These are phyloP conservation scores for Montifringilla adamsi DNA, from an alignment of 2,113 vertebrate genomes.

Conservation along the genomic window DNA sequence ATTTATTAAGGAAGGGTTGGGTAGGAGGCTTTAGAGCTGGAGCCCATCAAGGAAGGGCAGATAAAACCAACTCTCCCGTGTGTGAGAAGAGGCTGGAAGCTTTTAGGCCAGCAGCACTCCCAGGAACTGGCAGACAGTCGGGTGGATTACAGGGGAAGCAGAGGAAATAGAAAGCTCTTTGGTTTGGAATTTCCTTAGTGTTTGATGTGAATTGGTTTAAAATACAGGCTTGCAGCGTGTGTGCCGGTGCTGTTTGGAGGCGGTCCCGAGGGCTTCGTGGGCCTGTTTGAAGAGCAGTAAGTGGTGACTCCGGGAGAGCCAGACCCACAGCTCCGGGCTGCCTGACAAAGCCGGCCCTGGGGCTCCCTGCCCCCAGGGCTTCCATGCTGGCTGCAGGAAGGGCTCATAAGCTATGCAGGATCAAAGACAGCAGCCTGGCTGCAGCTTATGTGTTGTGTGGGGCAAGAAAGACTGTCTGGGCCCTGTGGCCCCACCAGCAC, in stretches of 20 bases:
- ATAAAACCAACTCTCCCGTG: background rate
- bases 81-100: background rate
- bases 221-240: conserved; percentile 36
- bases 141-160: conserved; percentile 56
- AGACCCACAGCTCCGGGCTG: background rate
- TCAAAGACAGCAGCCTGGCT: background rate
- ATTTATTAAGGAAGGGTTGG: conserved; percentile 42
- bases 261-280: background rate
- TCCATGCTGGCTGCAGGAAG: background rate
- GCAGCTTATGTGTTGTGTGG: background rate
- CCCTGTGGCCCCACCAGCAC: background rate
- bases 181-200: conserved; percentile 46
- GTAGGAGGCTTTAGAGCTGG: background rate
- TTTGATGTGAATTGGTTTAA: conserved; percentile 58
- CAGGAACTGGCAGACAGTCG: background rate
- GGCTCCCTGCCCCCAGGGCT: background rate
- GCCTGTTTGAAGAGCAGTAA: conserved; percentile 33
- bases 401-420: background rate
- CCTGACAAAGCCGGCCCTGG: background rate
- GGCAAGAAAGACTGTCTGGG: background rate
- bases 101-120: background rate
- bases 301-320: background rate
- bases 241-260: background rate
- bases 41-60: background rate
- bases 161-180: conserved; percentile 50